Conservation (phyloP, 2,888 invertebrate genomes). For the Rhaphigaster nebulosa region DNA sequence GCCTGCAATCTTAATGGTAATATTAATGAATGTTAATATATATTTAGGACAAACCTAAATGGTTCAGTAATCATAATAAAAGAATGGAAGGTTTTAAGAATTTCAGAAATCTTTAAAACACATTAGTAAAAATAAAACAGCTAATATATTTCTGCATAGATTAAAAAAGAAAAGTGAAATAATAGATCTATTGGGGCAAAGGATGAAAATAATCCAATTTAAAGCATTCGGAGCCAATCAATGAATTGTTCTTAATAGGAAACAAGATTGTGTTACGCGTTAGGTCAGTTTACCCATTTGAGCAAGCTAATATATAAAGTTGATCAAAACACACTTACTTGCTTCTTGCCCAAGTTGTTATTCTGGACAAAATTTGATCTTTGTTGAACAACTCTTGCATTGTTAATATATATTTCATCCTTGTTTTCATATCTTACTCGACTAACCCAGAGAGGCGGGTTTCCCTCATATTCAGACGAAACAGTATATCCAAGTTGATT, state of each 20-base stretch:
- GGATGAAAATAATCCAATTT: neutral
- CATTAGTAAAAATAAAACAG: too few relatives aligned
- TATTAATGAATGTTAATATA: too few relatives aligned
- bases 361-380: slow-evolving; percentile 77
- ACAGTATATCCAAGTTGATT: slow-evolving; percentile 79
- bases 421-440: slow-evolving; percentile 74
- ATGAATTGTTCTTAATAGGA: neutral
- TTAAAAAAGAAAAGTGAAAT: too few relatives aligned
- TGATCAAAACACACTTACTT: slow-evolving; percentile 70
- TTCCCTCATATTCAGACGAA: slow-evolving; percentile 85
- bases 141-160: too few relatives aligned
- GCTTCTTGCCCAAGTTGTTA: slow-evolving; percentile 74
- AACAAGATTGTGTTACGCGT: neutral
- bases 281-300: neutral
- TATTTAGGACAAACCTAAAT: too few relatives aligned
- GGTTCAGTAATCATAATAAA: too few relatives aligned
- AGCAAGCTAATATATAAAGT: neutral
- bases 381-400: slow-evolving; percentile 82
- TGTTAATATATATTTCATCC: slow-evolving; percentile 87
- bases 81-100: too few relatives aligned
- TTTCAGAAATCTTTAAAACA: too few relatives aligned
- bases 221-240: neutral
- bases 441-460: slow-evolving; percentile 89
- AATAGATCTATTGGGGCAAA: too few relatives aligned
- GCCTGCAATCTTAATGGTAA: too few relatives aligned